Percentiles rank a stretch among this genome's conserved stretches.
phyloP scores from a whole-genome alignment of 2,113 vertebrate genomes.

The Naja naja region DNA sequence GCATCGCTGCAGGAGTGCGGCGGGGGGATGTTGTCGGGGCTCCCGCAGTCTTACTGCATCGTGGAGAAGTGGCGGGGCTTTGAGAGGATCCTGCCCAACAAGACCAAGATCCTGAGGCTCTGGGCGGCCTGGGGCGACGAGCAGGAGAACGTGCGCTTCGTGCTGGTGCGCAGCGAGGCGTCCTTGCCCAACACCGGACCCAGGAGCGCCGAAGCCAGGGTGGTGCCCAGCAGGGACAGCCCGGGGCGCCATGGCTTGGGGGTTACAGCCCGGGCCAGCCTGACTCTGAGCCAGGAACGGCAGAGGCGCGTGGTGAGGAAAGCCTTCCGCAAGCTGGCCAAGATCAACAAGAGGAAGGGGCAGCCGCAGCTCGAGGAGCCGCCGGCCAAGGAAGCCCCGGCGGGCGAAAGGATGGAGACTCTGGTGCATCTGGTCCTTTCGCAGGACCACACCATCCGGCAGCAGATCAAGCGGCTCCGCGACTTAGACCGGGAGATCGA shows the following conservation, averaged over 20 bases:
- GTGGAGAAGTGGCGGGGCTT: constrained; percentile 95
- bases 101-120: constrained; percentile 87
- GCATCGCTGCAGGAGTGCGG: constrained; percentile 54
- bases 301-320: constrained; percentile 88
- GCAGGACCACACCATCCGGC: constrained; percentile 92
- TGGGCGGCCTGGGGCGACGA: constrained; percentile 92
- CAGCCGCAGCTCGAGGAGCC: constrained; percentile 37
- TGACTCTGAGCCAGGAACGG: constrained; percentile 78
- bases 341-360: constrained; percentile 82
- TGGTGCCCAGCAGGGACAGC: constrained; percentile 84
- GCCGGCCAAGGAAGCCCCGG: constrained; percentile 61
- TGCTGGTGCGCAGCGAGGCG: constrained; percentile 84
- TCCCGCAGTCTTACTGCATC: constrained; percentile 83
- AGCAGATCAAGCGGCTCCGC: constrained; percentile 86
- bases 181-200: constrained; percentile 78
- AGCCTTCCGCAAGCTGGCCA: constrained; percentile 93
- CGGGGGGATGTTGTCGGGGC: constrained; percentile 78
- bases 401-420: constrained; percentile 86
- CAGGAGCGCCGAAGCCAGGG: constrained; percentile 89
- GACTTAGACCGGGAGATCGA: constrained; percentile 91
- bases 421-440: constrained; percentile 89
- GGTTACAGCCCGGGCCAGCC: constrained; percentile 59
- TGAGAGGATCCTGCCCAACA: constrained; percentile 87
- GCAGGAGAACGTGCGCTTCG: constrained; percentile 86
- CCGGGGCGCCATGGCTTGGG: constrained; percentile 62